Conservation (phyloP, 2,888 invertebrate species). For the Volucella inanis region DNA sequence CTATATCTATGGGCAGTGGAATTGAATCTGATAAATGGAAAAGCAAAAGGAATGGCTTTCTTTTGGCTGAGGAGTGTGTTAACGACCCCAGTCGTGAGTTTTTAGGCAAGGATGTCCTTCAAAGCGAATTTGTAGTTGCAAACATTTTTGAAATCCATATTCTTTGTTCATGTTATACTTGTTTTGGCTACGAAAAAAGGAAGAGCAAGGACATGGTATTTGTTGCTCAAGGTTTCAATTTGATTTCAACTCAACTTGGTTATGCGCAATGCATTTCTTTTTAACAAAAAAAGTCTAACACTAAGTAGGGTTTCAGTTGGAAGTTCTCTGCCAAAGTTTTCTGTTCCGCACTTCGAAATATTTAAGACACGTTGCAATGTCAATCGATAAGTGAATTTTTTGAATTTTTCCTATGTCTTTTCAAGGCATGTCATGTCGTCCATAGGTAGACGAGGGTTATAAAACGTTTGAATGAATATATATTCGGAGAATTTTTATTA, state of each 20-base stretch:
- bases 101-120: constrained; percentile 19
- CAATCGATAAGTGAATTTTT: too few species aligned
- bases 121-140: neutral
- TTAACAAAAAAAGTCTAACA: constrained; percentile 12
- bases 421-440: too few species aligned
- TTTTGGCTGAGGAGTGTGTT: constrained; percentile 22
- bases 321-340: constrained; percentile 71
- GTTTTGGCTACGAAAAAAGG: constrained; percentile 1
- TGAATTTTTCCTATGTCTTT: too few species aligned
- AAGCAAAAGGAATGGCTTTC: too few species aligned
- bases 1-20: too few species aligned
- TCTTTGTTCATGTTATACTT: neutral
- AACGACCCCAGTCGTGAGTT: constrained; percentile 38
- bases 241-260: constrained; percentile 49
- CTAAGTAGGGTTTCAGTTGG: constrained; percentile 41
- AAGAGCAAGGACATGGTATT: constrained; percentile 40
- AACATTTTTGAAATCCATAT: constrained; percentile 40
- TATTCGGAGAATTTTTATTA: too few species aligned
- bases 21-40: too few species aligned
- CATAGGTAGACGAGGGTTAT: too few species aligned
- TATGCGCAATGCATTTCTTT: constrained; percentile 58
- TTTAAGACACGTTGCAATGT: too few species aligned
- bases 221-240: constrained; percentile 52
- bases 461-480: too few species aligned
- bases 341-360: neutral